phyloP scores from a whole-genome alignment of 2,888 invertebrate species.

The Linhomoeus sp. region DNA sequence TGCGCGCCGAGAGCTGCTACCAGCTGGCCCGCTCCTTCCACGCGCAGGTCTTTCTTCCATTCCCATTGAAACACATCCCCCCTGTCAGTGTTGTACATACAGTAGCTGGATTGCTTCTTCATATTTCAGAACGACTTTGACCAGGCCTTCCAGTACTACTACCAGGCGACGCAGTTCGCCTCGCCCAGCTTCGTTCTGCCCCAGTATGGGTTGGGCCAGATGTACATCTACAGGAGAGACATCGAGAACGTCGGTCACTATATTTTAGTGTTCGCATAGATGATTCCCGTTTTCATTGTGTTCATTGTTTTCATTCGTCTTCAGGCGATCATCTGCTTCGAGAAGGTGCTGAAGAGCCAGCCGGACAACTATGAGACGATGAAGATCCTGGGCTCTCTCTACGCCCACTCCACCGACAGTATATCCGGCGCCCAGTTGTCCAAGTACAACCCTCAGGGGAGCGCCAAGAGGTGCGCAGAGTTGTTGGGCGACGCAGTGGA shows the following conservation, averaged over 20 bases:
- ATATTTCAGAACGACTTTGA: constrained; percentile 62
- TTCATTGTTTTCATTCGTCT: constrained; percentile 5
- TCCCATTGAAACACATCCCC: too few species aligned
- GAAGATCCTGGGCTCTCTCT: constrained; percentile 92
- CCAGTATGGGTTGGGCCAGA: constrained; percentile 92
- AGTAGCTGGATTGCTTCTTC: too few species aligned
- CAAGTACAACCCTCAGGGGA: constrained; percentile 11
- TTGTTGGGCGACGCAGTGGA: too few species aligned
- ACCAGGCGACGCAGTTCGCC: constrained; percentile 76
- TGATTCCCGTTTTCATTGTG: too few species aligned
- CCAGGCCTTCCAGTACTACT: constrained; percentile 54
- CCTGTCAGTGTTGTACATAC: too few species aligned
- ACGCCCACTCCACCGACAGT: constrained; percentile 41
- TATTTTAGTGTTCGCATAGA: too few species aligned
- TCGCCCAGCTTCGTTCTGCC: constrained; percentile 83
- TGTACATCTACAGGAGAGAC: constrained; percentile 93
- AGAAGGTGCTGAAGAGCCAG: constrained; percentile 87
- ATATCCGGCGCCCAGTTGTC: constrained; percentile 4
- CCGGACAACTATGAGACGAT: constrained; percentile 97
- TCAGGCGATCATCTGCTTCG: constrained; percentile 90
- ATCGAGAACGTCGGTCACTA: constrained; percentile 44
- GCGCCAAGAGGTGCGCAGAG: too few species aligned
- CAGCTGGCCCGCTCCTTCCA: constrained; percentile 89
- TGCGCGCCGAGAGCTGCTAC: constrained; percentile 95
- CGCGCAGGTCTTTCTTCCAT: constrained; percentile 45